A percentile compares a stretch with the other conserved stretches of the same genome.
Evolutionary conservation across 2,888 invertebrate genomes (phyloP).

Genomic region (Acleris sparsana): DNA sequence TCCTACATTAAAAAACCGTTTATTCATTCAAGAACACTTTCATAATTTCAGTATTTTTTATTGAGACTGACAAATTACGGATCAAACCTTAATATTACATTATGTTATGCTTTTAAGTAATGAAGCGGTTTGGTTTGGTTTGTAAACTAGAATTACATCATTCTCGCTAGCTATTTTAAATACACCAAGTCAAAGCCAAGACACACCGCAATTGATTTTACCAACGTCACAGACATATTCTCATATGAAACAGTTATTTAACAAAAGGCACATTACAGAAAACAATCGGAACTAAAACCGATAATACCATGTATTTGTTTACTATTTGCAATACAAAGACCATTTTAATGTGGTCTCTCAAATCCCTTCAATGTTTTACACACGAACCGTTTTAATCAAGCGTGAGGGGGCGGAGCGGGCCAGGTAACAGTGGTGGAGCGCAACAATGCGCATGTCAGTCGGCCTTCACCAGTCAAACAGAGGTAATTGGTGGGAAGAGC

Average conservation of each 20-base stretch:
- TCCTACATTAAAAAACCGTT: too few species aligned
- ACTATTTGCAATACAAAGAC: background rate
- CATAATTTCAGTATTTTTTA: too few species aligned
- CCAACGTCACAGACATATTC: background rate
- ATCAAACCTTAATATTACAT: too few species aligned
- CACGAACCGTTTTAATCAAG: slow-evolving; percentile 19
- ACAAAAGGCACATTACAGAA: background rate
- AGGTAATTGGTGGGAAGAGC: slow-evolving; percentile 15
- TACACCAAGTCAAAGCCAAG: too few species aligned
- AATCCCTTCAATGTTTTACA: background rate
- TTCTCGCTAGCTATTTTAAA: too few species aligned
- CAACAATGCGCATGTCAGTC: slow-evolving; percentile 17
- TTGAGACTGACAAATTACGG: too few species aligned
- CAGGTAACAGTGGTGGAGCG: slow-evolving; percentile 5
- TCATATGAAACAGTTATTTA: background rate
- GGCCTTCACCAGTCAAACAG: background rate
- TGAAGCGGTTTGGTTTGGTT: too few species aligned
- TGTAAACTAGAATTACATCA: too few species aligned
- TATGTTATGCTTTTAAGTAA: too few species aligned
- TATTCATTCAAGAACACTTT: too few species aligned
- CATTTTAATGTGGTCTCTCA: slow-evolving; percentile 10
- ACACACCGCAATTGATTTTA: background rate
- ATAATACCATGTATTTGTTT: slow-evolving; percentile 2
- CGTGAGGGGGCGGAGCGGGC: background rate
- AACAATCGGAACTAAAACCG: slow-evolving; percentile 1